Conservation (phyloP, 2,113 vertebrate genomes). For the Odocoileus virginianus region DNA sequence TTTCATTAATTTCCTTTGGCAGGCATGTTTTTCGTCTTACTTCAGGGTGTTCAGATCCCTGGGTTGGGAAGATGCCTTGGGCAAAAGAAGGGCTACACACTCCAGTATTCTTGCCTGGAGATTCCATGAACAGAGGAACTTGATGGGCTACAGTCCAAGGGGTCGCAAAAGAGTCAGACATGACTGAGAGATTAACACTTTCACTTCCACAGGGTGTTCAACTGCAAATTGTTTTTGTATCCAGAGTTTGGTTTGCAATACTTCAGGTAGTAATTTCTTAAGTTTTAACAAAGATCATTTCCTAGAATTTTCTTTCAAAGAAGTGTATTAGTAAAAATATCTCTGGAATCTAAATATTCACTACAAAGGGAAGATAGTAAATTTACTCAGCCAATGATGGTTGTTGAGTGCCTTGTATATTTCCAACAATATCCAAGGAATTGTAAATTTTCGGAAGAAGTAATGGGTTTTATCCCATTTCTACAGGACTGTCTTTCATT, state of each 20-base stretch:
- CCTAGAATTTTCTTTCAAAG: not conserved
- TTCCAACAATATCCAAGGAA: not conserved
- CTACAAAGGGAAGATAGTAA: not conserved
- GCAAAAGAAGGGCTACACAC: not conserved
- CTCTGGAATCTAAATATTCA: not conserved
- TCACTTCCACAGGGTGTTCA: not conserved
- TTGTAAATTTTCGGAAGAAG: not conserved
- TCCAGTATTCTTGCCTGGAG: not conserved
- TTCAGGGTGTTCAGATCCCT: not conserved
- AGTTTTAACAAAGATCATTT: not conserved
- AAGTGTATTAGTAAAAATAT: not conserved
- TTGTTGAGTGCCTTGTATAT: not conserved
- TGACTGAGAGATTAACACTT: not conserved
- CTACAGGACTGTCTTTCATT: not conserved
- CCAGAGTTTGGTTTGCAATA: not conserved
- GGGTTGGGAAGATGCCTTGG: not conserved
- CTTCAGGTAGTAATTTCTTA: not conserved
- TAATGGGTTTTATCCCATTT: not conserved
- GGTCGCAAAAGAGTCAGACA: not conserved
- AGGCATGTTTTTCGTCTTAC: not conserved
- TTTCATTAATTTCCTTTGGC: slow-evolving; percentile 8
- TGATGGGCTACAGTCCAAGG: not conserved
- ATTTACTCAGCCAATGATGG: not conserved
- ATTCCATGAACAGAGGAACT: not conserved
- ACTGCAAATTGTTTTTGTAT: not conserved